Percentiles rank a stretch among this genome's conserved stretches.
Conservation (phyloP, 1,140 invertebrate species). For the Armadillidium nasatum region DNA sequence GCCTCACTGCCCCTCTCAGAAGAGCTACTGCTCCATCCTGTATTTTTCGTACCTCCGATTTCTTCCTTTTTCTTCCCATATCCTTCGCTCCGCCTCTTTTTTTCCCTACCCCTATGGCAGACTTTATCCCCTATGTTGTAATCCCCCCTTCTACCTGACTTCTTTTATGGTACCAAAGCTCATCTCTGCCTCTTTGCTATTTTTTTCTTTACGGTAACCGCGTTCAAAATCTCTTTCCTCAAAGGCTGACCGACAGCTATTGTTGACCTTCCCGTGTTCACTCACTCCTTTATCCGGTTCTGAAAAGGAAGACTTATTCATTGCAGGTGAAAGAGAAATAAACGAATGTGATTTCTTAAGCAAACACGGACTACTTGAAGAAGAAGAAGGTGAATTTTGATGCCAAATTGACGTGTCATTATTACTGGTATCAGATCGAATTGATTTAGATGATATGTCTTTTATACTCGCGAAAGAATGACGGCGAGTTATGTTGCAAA, state of each 20-base stretch:
- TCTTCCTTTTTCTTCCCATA: not conserved
- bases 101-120: not conserved
- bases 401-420: conserved; percentile 29
- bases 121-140: not conserved
- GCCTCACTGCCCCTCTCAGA: conserved; percentile 19
- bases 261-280: conserved; percentile 11
- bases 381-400: conserved; percentile 19
- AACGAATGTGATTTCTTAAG: conserved; percentile 34
- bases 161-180: conserved; percentile 25
- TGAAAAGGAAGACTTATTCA: not conserved
- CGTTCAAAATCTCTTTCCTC: conserved; percentile 19
- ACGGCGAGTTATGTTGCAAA: conserved; percentile 26
- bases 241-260: not conserved
- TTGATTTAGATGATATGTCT: conserved; percentile 37
- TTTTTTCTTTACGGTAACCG: not conserved
- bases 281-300: not conserved
- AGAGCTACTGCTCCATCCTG: conserved; percentile 27
- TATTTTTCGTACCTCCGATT: not conserved
- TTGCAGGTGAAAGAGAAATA: conserved; percentile 10
- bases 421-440: conserved; percentile 7
- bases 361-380: not conserved
- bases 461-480: conserved; percentile 37
- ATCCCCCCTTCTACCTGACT: conserved; percentile 31
- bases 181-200: conserved; percentile 17
- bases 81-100: conserved; percentile 2